Evolutionary conservation across 2,797 vertebrate species (phyloP), one percentile per base, ranked within the genome.

Genomic region (Cynodonichthys magdalenae): DNA sequence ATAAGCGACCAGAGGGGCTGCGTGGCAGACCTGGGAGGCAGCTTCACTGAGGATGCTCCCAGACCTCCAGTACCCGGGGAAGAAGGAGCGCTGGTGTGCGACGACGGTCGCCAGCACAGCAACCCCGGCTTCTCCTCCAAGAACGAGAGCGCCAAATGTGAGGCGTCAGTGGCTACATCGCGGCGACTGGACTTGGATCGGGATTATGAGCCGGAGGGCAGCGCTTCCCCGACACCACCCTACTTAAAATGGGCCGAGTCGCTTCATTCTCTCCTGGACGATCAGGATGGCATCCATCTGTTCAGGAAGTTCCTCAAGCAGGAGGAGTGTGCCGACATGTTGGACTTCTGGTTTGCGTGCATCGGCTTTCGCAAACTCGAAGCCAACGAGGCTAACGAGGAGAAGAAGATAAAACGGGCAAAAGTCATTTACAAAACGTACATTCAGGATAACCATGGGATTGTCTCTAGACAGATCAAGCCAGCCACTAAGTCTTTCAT

Each of bases 311-410:
- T 99, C 84, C 94, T 99, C 79, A 95, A 95, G 82, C 96, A 97
- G 84, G 96, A 98, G 88, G 94, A 93, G 54, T 97, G 96, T 0
- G 96, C 93, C 0, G 97, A 99, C 70, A 86, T 98, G 90, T 88
- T 99, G 91, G 97, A 99, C 92, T 99, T 99, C 90, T 99, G 98
- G 98, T 99, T 99, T 47, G 96, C 95, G 0, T 99, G 98, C 92
- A 99, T 95, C 0, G 98, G 98, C 81, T 99, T 99, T 87, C 93
- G 96, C 62, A 98, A 98, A 79, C 94, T 97, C 52, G 96, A 97
- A 78, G 92, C 92, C 0, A 94, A 90, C 0, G 89, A 92, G 17
- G 92, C 94, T 5, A 95, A 95, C 0, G 96, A 96, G 86, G 96
- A 99, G 75, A 99, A 98, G 91, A 94, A 96, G 90, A 88, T 97